phyloP scores from a whole-genome alignment of 2,113 vertebrate species.

The Axis porcinus region DNA sequence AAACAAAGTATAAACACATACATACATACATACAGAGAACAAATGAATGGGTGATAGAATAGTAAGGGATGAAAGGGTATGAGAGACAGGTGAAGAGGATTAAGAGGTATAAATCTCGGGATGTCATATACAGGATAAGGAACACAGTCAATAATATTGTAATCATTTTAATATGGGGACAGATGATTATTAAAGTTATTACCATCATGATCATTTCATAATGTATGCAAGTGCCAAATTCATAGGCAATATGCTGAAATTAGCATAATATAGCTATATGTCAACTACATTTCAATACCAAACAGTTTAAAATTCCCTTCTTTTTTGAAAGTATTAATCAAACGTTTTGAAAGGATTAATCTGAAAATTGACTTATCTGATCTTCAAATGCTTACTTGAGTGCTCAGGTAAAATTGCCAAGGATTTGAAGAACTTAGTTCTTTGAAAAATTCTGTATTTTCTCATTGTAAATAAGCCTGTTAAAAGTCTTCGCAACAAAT shows the following conservation, averaged over 20 bases:
- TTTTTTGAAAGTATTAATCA: background rate
- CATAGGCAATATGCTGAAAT: background rate
- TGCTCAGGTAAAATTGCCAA: background rate
- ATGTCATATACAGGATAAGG: background rate
- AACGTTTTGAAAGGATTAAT: background rate
- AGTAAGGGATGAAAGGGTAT: too few species aligned
- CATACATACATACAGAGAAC: background rate
- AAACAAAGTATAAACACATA: background rate
- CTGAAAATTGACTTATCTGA: background rate
- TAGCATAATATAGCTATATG: background rate
- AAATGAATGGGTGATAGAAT: background rate
- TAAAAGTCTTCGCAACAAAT: background rate
- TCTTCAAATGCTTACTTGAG: background rate
- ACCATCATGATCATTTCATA: background rate
- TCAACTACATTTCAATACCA: background rate
- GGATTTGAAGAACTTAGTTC: accelerated
- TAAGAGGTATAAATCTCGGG: background rate
- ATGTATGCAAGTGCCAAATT: background rate
- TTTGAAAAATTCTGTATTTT: background rate
- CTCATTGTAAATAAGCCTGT: background rate
- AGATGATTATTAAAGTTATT: background rate
- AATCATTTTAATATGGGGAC: background rate
- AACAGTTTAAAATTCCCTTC: background rate
- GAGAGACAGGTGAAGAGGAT: too few species aligned
- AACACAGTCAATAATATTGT: background rate